Base-by-base conservation (phyloP, 2,113 vertebrate genomes). In the Esox niger region DNA sequence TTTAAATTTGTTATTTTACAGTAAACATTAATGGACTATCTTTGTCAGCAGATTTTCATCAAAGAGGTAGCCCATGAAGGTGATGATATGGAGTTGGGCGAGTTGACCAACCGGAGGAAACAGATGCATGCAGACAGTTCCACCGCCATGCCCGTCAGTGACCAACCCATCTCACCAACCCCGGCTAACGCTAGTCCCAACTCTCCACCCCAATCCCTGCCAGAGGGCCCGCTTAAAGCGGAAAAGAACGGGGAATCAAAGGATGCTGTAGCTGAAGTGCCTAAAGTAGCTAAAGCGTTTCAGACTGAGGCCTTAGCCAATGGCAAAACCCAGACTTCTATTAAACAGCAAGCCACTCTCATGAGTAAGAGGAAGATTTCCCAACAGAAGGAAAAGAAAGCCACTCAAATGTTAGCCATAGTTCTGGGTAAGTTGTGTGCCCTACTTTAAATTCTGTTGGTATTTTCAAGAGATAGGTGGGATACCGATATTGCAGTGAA, bases 341-440 rank as follows among this genome's bases (percentile, higher is more conserved):
- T 99, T 73, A 98, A 96, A 90, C 91, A 87, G 21, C 23, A 21
- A 15, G 8, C 38, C 13, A 17, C 38, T 43, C 38, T 57, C 47
- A 79, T 98, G 69, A 98, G 92, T 90, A 96, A 94, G 82, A 94
- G 96, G 76, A 99, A 99, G 83, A 90, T 99, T 69, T 98, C 96
- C 1, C 97, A 99, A 69, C 97, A 99, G 86, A 99, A 98, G 83
- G 97, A 99, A 84, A 99, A 96, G 84, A 99, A 98, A 80, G 97
- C 97, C 69, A 99, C 97, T 1, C 96, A 99, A 89, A 99, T 99
- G 97, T 88, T 99, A 72, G 96, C 97, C 79, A 98, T 99, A 1
- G 97, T 99, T 10, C 94, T 99, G 0, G 97, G 97, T 98, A 83
- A 94, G 95, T 71, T 64, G 1, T 17, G 38, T 15, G 17, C 17